These are phyloP conservation scores for Tamandua tetradactyla DNA, from an alignment of 2,797 vertebrate genomes.

Conservation along the genomic window DNA sequence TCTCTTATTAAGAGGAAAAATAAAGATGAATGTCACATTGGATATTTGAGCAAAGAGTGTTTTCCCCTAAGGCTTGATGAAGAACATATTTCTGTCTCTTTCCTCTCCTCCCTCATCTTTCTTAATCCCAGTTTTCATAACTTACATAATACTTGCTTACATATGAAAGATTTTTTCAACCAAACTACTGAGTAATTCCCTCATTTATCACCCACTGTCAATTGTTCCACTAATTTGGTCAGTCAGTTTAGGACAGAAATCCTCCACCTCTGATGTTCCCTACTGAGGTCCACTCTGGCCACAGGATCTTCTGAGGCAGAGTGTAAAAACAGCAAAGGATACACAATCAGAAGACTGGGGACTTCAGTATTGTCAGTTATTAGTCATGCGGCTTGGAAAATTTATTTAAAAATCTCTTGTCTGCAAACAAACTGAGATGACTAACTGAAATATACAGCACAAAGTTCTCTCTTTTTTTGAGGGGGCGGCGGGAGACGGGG, in stretches of 20 bases:
- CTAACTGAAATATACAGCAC: background rate
- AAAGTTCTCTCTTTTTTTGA: background rate
- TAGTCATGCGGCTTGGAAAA: background rate
- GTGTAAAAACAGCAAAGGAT: background rate
- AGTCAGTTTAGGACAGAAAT: background rate
- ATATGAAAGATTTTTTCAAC: background rate
- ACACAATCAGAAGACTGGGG: background rate
- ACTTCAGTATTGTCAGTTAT: background rate
- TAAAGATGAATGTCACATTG: background rate
- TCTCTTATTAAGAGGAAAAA: background rate
- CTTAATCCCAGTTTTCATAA: background rate
- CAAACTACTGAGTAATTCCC: background rate
- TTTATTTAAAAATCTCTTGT: background rate
- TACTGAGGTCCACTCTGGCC: background rate
- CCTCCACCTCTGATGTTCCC: background rate
- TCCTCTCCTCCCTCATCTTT: background rate
- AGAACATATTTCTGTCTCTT: slow-evolving; percentile 4
- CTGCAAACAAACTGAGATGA: background rate
- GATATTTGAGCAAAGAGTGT: background rate
- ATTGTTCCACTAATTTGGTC: background rate
- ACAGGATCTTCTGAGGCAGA: background rate
- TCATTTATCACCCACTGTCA: background rate
- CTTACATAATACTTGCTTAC: background rate
- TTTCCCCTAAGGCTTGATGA: background rate
- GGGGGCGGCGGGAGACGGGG: too few species aligned